Base-by-base conservation (phyloP, 1,140 invertebrate genomes). In the Drosophila tani region DNA sequence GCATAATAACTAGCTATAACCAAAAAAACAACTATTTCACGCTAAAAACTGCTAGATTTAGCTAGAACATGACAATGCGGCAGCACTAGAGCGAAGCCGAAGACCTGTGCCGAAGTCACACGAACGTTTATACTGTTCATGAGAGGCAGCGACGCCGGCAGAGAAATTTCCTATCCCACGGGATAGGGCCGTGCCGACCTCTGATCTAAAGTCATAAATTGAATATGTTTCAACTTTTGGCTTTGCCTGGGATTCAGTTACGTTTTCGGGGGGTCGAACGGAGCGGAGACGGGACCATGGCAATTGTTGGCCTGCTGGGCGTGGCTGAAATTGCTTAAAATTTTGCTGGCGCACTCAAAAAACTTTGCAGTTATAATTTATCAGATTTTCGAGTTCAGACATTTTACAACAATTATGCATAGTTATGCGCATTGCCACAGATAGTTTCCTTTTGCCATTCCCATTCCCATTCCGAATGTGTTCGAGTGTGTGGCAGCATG, bases 331-430 rank as follows among this genome's bases (percentile, higher is more conserved):
- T 68, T 77, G 74, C 75, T 76, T 77, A 68, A 77, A 77, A 77
- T 77, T 77, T 68, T 77, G 75, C 75, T 76, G 74, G 73, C 73
- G 74, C 62, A 75, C 71, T 76, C 60, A 76, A 75, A 66, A 75
- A 76, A 76, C 60, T 79, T 63, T 81, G 67, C 62, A 64, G 69
- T 68, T 82, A 86, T 85, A 81, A 85, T 82, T 85, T 85, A 85
- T 86, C 79, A 86, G 82, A 86, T 86, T 86, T 79, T 57, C 69
- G 76, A 75, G 56, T 69, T 81, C 47, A 57, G 79, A 73, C 75
- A 86, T 81, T 84, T 80, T 58, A 68, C 51, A 84, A 80, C 79
- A 86, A 81, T 79, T 80, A 66, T 77, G 78, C 75, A 81, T 78
- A 81, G 73, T 83, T 82, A 73, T 82, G 79, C 80, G 66, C 66